Base-by-base conservation (phyloP, 2,888 invertebrate genomes). In the Leptogaster cylindrica region DNA sequence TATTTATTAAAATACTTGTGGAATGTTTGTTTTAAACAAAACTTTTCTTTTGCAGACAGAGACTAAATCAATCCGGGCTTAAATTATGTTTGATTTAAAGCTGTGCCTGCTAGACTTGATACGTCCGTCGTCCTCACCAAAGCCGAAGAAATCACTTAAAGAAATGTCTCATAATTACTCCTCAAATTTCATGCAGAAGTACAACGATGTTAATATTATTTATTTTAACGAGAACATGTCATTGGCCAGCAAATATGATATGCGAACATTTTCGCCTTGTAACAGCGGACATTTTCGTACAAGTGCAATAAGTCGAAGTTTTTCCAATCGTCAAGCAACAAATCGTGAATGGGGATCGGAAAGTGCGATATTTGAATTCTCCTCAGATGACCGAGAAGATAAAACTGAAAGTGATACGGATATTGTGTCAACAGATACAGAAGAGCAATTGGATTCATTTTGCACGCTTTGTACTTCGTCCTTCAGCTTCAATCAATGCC, bases 171-270 rank as follows among this genome's bases (percentile, higher is more conserved):
- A 76, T 50, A 68, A 77, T 74, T 71, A 79, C 74, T 73, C 78
- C 72, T 70, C 76, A 1, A 77, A 78, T 6, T 77, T 79, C 55
- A 71, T 79, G 72, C 77, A 78, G 10, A 81, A 80, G 69, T 79
- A 78, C 66, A 76, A 80, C 51, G 79, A 79, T 28, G 69, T 72
- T n/a, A 78, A 77, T 70, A 74, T 80, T 2, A 80, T 81, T n/a
- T 78, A 80, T 66, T 80, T 81, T 64, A 81, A 81, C 70, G 81
- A 81, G 68, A 81, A 81, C 70, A 74, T 81, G n/a, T 78, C 80
- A 36, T 81, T 81, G 81, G 75, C 80, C 39, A 79, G 79, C 70
- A 79, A 79, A 72, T 78, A 76, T 51, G 75, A 77, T 68, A 75
- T 77, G 61, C 75, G 74, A 1, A 75, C 75, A 28, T 77, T 76